phyloP scores from a whole-genome alignment of 2,888 invertebrate species.

The Osmoderma eremita region DNA sequence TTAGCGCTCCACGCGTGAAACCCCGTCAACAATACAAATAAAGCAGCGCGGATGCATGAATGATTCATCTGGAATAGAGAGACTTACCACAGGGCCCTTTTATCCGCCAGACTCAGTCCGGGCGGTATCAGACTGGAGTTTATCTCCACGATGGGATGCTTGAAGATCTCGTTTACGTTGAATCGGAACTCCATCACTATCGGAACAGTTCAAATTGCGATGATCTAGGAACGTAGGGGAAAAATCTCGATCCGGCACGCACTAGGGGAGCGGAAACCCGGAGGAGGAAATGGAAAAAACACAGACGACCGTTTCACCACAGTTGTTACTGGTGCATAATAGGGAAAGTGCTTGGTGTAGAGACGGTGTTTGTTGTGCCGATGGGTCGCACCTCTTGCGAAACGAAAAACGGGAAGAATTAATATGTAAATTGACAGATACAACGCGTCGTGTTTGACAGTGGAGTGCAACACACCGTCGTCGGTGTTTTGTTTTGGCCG shows the following conservation, averaged over 20 bases:
- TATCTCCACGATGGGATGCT: conserved; percentile 65
- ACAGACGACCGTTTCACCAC: conserved; percentile 17
- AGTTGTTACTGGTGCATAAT: conserved; percentile 10
- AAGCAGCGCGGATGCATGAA: conserved; percentile 20
- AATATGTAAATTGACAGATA: conserved; percentile 23
- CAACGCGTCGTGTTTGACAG: conserved; percentile 40
- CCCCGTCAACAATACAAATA: not conserved
- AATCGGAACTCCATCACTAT: conserved; percentile 66
- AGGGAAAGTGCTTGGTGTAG: not conserved
- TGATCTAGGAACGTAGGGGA: not conserved
- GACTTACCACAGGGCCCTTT: conserved; percentile 65
- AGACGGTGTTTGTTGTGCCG: not conserved
- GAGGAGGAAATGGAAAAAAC: conserved; percentile 18
- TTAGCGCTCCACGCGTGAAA: conserved; percentile 1
- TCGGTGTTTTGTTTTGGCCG: conserved; percentile 35
- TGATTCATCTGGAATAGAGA: conserved; percentile 18
- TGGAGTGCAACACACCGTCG: conserved; percentile 13
- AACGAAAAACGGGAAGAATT: conserved; percentile 8
- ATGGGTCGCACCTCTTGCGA: not conserved
- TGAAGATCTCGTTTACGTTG: conserved; percentile 66
- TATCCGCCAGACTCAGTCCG: conserved; percentile 66
- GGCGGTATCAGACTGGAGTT: conserved; percentile 66
- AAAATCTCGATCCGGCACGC: conserved; percentile 12
- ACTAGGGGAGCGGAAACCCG: conserved; percentile 6
- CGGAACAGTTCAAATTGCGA: not conserved